Percentiles rank a stretch among this genome's conserved stretches.
These are phyloP conservation scores for Equus przewalskii DNA, from an alignment of 2,113 vertebrate genomes.

Conservation along the genomic window DNA sequence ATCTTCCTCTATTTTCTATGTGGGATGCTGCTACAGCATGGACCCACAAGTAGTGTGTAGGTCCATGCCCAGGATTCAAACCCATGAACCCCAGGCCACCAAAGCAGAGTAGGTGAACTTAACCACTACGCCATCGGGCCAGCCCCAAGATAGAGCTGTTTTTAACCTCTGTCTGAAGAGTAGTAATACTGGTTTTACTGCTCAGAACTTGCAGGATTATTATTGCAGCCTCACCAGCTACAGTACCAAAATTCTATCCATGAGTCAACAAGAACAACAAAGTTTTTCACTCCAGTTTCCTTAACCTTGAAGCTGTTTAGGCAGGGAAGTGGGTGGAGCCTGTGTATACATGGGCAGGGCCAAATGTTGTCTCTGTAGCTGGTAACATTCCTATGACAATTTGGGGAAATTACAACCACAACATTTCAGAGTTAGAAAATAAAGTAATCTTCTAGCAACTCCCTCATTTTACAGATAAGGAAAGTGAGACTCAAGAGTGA, in stretches of 20 bases:
- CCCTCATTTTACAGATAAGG: neutral
- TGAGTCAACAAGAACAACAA: neutral
- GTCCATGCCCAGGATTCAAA: too few species aligned
- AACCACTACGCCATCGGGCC: too few species aligned
- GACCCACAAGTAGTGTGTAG: too few species aligned
- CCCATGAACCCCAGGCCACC: too few species aligned
- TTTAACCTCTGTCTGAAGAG: neutral
- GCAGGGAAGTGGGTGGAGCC: neutral
- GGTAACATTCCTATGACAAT: neutral
- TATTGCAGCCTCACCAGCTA: neutral
- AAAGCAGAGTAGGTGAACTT: too few species aligned
- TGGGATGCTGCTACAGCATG: too few species aligned
- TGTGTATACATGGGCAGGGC: neutral
- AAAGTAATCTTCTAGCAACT: too few species aligned
- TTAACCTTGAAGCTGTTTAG: neutral
- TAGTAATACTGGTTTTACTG: neutral
- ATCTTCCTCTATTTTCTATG: too few species aligned
- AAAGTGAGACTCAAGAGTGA: neutral
- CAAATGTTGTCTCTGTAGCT: neutral
- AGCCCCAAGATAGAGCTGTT: neutral
- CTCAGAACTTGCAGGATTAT: neutral
- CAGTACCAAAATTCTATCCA: neutral
- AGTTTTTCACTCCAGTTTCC: neutral
- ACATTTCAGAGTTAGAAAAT: neutral
- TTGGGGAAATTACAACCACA: neutral